Conservation (phyloP, 1,140 invertebrate genomes). For the Apis dorsata region DNA sequence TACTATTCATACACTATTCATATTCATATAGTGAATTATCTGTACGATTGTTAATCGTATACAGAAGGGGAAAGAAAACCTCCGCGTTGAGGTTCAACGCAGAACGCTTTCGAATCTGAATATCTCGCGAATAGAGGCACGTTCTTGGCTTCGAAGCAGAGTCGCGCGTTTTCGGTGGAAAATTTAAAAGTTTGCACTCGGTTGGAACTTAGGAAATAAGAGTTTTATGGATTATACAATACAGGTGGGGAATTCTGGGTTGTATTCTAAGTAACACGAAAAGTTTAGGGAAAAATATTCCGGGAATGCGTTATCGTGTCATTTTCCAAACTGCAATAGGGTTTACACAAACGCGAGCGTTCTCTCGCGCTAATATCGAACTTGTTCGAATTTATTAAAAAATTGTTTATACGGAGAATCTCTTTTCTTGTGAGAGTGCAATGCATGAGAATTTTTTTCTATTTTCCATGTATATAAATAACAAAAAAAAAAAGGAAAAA, state of each 20-base stretch:
- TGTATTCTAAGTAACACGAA: background rate
- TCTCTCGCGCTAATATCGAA: background rate
- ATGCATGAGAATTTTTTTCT: too few relatives aligned
- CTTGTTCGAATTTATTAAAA: too few relatives aligned
- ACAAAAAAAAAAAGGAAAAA: too few relatives aligned
- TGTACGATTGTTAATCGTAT: too few relatives aligned
- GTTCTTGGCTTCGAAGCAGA: too few relatives aligned
- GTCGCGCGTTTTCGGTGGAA: background rate
- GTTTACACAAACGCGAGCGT: background rate
- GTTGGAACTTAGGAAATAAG: conserved; percentile 26
- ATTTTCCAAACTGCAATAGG: conserved; percentile 14
- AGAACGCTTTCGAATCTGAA: background rate
- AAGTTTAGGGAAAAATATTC: conserved; percentile 32
- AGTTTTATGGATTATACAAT: conserved; percentile 39
- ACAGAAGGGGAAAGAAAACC: too few relatives aligned
- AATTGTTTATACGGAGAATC: too few relatives aligned
- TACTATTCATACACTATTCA: too few relatives aligned
- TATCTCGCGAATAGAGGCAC: background rate
- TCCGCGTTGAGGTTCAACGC: background rate
- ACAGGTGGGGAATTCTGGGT: background rate
- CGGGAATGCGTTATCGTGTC: conserved; percentile 30
- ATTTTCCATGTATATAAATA: too few relatives aligned
- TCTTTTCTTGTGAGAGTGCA: too few relatives aligned
- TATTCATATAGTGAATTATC: too few relatives aligned
- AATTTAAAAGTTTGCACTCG: conserved; percentile 25